These are phyloP conservation scores for Dryobates pubescens DNA, from an alignment of 2,797 vertebrate species.

Conservation along the genomic window DNA sequence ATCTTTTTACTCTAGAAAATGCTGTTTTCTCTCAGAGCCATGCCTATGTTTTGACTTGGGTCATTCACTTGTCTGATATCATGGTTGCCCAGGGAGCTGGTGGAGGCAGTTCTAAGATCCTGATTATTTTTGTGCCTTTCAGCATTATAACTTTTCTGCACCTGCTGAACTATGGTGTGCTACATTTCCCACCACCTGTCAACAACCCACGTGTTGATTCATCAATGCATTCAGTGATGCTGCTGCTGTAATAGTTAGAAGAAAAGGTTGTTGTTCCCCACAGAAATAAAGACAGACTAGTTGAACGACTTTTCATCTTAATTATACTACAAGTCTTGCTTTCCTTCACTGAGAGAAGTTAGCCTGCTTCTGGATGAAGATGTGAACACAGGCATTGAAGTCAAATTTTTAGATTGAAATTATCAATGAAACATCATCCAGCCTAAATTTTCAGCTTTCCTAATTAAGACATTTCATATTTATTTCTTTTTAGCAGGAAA, in stretches of 20 bases:
- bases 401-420: background rate
- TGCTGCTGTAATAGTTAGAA: background rate
- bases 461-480: background rate
- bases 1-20: background rate
- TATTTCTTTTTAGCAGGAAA: background rate
- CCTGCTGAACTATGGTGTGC: background rate
- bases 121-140: conserved; percentile 19
- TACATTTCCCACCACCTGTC: conserved; percentile 8
- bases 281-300: background rate
- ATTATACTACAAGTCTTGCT: background rate
- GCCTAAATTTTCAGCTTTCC: background rate
- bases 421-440: background rate
- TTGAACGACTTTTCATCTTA: background rate
- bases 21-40: background rate
- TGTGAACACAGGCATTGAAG: background rate
- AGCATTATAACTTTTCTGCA: conserved; percentile 10
- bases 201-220: conserved; percentile 22
- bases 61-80: background rate
- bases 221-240: background rate
- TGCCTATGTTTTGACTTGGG: background rate
- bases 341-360: background rate
- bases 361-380: background rate
- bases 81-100: background rate
- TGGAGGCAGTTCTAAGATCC: background rate
- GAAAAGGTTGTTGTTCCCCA: background rate